Percentiles rank a stretch among this genome's conserved stretches.
phyloP scores from a whole-genome alignment of 2,797 vertebrate genomes.

The Chanos chanos region DNA sequence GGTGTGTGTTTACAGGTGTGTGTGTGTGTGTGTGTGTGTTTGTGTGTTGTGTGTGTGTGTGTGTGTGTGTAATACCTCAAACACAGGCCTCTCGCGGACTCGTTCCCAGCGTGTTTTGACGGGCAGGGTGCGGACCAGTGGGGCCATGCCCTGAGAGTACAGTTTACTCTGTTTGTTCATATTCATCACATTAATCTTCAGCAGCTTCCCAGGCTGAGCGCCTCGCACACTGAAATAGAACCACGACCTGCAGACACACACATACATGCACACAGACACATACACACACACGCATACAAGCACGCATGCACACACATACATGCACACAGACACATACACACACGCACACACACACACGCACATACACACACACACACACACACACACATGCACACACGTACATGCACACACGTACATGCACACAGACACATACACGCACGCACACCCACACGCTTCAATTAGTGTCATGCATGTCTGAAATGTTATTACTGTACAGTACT shows the following conservation, averaged over 20 bases:
- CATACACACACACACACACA: too few relatives aligned
- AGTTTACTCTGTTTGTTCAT: slow-evolving; percentile 99
- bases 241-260: slow-evolving; percentile 79
- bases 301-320: accelerated
- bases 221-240: slow-evolving; percentile 94
- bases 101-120: slow-evolving; percentile 88
- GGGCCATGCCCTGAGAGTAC: slow-evolving; percentile 95
- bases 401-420: too few relatives aligned
- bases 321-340: too few relatives aligned
- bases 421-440: too few relatives aligned
- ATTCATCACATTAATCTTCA: slow-evolving; percentile 95
- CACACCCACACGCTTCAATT: too few relatives aligned
- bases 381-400: too few relatives aligned
- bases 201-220: slow-evolving; percentile 78
- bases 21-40: too few relatives aligned
- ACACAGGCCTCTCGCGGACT: slow-evolving; percentile 83
- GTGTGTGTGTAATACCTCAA: slow-evolving; percentile 71
- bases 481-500: too few relatives aligned
- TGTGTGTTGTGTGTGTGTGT: too few relatives aligned
- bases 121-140: slow-evolving; percentile 86
- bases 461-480: too few relatives aligned
- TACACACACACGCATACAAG: not conserved
- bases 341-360: too few relatives aligned
- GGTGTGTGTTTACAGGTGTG: too few relatives aligned
- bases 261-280: not conserved